Evolutionary conservation across 2,113 vertebrate species (phyloP).

Genomic region (Menura novaehollandiae): DNA sequence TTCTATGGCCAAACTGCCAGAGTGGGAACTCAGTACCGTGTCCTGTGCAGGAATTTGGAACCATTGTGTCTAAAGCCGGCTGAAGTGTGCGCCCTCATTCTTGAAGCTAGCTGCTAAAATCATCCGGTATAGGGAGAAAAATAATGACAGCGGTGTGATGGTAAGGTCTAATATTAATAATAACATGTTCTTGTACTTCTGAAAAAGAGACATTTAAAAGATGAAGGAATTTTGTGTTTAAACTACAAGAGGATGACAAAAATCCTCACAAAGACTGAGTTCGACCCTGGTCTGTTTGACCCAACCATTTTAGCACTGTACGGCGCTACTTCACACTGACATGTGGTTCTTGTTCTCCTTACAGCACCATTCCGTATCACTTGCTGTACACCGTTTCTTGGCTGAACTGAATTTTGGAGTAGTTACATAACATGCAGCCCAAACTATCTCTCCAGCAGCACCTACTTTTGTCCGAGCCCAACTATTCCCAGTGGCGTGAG

Average conservation of each 20-base stretch:
- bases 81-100: neutral
- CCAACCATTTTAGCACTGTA: neutral
- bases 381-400: neutral
- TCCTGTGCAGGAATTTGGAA: neutral
- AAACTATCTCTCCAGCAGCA: neutral
- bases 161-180: neutral
- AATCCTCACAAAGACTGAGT: neutral
- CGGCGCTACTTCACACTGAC: neutral
- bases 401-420: neutral
- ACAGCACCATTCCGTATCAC: neutral
- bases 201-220: neutral
- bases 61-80: neutral
- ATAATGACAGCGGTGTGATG: neutral
- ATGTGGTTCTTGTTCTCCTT: neutral
- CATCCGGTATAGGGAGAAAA: neutral
- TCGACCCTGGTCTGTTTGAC: neutral
- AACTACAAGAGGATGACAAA: neutral
- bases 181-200: neutral
- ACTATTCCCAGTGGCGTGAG: conserved; percentile 36
- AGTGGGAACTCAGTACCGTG: neutral
- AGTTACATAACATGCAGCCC: neutral
- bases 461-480: conserved; percentile 38
- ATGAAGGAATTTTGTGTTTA: neutral
- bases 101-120: neutral
- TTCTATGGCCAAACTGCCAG: neutral